Conservation (phyloP, 2,888 invertebrate species). For the Epirrhoe alternata region DNA sequence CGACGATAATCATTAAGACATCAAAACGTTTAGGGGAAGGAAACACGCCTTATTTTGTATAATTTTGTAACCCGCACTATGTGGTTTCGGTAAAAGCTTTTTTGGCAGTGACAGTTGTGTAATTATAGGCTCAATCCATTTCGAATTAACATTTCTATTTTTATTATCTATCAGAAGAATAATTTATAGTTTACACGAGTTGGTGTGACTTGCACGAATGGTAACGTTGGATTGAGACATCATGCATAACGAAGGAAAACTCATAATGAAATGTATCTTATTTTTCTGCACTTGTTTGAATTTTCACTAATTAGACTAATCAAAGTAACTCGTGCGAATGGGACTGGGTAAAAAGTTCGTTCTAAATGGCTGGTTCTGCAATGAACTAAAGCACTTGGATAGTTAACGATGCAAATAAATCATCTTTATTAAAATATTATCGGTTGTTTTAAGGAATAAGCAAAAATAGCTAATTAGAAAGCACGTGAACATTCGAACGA, state of each 20-base stretch:
- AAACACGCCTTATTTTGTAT: conserved; percentile 69
- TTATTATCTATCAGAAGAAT: background rate
- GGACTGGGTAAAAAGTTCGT: conserved; percentile 8
- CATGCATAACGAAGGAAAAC: background rate
- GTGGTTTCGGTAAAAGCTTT: conserved; percentile 64
- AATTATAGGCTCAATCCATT: conserved; percentile 37
- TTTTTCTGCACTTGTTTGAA: background rate
- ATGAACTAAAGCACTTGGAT: background rate
- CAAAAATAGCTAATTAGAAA: conserved; percentile 61
- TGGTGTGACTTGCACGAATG: background rate
- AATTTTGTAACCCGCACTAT: conserved; percentile 64
- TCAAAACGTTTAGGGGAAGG: conserved; percentile 65
- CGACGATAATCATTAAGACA: conserved; percentile 77
- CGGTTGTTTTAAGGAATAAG: conserved; percentile 36
- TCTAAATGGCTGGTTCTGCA: conserved; percentile 10
- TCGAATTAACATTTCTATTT: conserved; percentile 23
- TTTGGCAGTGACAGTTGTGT: conserved; percentile 41
- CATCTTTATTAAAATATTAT: conserved; percentile 49
- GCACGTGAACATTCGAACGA: conserved; percentile 54
- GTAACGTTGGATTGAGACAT: background rate
- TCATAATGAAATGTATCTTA: background rate
- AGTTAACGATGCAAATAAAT: conserved; percentile 21
- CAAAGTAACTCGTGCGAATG: conserved; percentile 8
- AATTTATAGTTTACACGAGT: background rate
- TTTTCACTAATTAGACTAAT: conserved; percentile 8